These are phyloP conservation scores for Drosophila nigricruria DNA, from an alignment of 2,888 invertebrate species.

Conservation along the genomic window DNA sequence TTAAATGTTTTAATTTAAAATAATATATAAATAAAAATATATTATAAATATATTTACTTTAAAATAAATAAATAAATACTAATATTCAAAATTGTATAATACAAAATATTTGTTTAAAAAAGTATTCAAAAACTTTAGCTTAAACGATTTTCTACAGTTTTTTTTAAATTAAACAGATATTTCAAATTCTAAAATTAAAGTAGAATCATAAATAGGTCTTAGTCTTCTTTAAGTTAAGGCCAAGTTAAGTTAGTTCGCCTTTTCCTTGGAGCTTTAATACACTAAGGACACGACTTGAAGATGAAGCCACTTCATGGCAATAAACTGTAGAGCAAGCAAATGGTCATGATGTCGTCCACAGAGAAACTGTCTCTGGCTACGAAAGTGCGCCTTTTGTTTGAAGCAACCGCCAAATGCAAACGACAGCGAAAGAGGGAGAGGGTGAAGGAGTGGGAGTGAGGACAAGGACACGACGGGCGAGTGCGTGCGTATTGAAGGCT, in stretches of 20 bases:
- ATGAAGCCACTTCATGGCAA: conserved; percentile 11
- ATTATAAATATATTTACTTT: too few relatives aligned
- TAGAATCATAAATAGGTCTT: not conserved
- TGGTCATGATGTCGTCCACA: conserved; percentile 20
- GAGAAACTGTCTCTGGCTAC: conserved; percentile 7
- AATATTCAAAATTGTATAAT: too few relatives aligned
- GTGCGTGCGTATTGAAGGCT: conserved; percentile 57
- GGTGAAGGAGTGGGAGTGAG: not conserved
- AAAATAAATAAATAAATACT: too few relatives aligned
- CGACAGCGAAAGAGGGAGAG: not conserved
- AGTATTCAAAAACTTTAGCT: too few relatives aligned
- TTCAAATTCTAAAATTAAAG: not conserved
- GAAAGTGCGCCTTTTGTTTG: conserved; percentile 21
- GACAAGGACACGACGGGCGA: conserved; percentile 14
- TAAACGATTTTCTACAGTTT: too few relatives aligned
- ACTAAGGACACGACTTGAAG: not conserved
- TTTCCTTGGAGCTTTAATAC: not conserved
- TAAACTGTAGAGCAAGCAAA: conserved; percentile 20
- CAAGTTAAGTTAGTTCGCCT: not conserved
- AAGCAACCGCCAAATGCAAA: conserved; percentile 34
- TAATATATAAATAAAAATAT: too few relatives aligned
- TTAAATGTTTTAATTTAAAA: too few relatives aligned
- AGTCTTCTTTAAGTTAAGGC: not conserved
- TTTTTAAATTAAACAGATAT: not conserved
- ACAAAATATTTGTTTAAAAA: too few relatives aligned